These are phyloP conservation scores for Madoqua kirkii DNA, from an alignment of 2,113 vertebrate genomes.

Conservation along the genomic window DNA sequence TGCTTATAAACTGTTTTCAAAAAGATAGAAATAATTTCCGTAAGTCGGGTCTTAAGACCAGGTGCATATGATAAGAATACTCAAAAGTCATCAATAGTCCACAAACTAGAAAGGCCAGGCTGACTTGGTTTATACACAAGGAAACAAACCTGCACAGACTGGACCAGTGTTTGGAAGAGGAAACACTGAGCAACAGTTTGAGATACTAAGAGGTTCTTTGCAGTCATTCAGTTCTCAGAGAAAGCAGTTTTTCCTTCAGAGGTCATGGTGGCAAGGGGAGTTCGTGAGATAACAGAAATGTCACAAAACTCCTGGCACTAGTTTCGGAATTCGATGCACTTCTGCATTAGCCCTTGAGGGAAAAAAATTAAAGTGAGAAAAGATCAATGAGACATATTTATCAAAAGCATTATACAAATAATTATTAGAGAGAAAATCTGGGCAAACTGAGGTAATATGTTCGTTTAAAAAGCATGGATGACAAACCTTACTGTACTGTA, in stretches of 20 bases:
- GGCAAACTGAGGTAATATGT: neutral
- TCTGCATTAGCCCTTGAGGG: neutral
- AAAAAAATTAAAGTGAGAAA: neutral
- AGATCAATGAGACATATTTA: neutral
- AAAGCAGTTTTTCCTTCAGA: neutral
- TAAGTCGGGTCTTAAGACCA: neutral
- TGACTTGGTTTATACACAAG: neutral
- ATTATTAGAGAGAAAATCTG: neutral
- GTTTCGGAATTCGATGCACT: neutral
- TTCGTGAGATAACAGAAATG: constrained; percentile 22
- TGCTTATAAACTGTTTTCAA: neutral
- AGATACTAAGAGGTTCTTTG: constrained; percentile 10
- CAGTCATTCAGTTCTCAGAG: neutral
- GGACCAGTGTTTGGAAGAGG: neutral
- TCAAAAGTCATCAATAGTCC: neutral
- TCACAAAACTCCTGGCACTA: neutral
- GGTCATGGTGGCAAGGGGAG: neutral
- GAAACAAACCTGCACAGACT: neutral
- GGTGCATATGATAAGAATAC: neutral
- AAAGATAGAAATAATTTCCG: neutral
- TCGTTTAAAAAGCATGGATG: neutral
- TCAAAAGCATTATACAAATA: neutral
- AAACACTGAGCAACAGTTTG: neutral
- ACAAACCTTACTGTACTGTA: neutral
- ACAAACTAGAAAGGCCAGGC: neutral